phyloP scores from a whole-genome alignment of 2,888 invertebrate genomes.

The Colostygia pectinataria region DNA sequence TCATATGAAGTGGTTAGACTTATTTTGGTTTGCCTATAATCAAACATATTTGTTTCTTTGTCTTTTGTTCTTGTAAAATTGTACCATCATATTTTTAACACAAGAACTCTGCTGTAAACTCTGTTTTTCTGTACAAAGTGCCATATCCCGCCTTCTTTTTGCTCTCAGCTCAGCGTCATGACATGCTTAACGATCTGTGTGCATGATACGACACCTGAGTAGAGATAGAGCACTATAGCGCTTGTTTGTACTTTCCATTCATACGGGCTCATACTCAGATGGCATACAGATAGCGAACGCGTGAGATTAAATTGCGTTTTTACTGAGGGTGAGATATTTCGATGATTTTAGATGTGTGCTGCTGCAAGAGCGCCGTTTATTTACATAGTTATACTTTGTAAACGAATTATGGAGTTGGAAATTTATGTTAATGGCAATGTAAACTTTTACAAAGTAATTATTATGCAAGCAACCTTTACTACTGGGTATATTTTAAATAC shows the following conservation, averaged over 20 bases:
- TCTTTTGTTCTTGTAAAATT: not conserved
- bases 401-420: not conserved
- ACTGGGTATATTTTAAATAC: no score
- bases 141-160: constrained; percentile 17
- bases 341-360: not conserved
- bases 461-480: no score
- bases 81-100: no score
- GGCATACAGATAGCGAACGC: constrained; percentile 65
- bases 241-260: constrained; percentile 60
- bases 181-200: constrained; percentile 27
- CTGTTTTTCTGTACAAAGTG: not conserved
- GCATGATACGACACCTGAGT: constrained; percentile 58
- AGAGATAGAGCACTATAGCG: constrained; percentile 40
- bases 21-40: not conserved
- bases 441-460: no score
- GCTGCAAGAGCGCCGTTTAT: not conserved
- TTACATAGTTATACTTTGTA: not conserved
- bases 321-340: constrained; percentile 1
- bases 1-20: not conserved
- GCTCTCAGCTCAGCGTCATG: constrained; percentile 24
- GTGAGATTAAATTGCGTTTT: constrained; percentile 56
- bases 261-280: constrained; percentile 59
- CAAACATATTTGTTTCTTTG: not conserved
- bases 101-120: not conserved
- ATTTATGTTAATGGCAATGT: no score